Evolutionary conservation across 2,113 vertebrate genomes (phyloP).

Genomic region (Cyanocitta stelleri): DNA sequence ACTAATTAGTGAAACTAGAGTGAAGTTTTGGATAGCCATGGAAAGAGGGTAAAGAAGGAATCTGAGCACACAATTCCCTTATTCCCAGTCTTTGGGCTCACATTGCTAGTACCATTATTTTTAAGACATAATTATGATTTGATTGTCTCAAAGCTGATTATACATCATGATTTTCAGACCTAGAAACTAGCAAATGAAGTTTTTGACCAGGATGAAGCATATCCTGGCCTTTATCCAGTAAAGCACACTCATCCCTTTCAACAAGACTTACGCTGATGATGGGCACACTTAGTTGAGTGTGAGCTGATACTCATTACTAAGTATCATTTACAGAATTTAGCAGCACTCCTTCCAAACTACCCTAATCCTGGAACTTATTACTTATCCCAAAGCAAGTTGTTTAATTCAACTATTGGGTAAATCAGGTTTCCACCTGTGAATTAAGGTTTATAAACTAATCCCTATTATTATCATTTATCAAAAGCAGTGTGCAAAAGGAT

Average conservation of each 20-base stretch:
- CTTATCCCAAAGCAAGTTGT: neutral
- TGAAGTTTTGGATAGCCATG: neutral
- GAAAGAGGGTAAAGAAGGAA: neutral
- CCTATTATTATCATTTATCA: constrained; percentile 35
- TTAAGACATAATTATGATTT: neutral
- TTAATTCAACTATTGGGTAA: neutral
- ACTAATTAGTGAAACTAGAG: neutral
- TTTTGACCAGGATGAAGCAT: neutral
- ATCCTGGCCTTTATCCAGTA: neutral
- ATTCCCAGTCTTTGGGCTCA: neutral
- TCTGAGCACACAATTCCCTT: neutral
- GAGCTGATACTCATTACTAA: neutral
- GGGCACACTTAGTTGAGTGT: neutral
- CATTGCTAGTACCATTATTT: neutral
- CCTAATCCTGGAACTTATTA: neutral
- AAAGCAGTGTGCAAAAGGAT: neutral
- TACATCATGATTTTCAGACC: neutral
- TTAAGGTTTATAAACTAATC: constrained; percentile 30
- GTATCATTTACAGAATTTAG: neutral
- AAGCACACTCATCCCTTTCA: neutral
- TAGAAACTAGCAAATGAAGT: neutral
- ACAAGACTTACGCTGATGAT: neutral
- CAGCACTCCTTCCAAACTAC: neutral
- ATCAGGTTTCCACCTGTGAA: neutral
- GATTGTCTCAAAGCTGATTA: neutral